Evolutionary conservation across 2,797 vertebrate species (phyloP).

Genomic region (Eidolon dupreanum): DNA sequence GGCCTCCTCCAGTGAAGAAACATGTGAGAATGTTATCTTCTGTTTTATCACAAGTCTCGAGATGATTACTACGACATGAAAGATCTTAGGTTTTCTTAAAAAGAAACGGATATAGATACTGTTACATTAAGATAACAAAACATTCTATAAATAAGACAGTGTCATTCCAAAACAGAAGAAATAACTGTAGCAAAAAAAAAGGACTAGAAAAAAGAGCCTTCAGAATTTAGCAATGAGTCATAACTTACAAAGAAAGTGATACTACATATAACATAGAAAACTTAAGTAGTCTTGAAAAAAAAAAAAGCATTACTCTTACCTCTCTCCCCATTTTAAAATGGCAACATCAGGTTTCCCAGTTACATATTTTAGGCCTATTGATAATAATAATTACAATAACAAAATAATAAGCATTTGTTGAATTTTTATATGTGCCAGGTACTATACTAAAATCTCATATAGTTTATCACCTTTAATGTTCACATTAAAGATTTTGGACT

Average conservation of each 20-base stretch:
- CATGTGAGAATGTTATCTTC: background rate
- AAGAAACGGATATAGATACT: background rate
- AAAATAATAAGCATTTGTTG: background rate
- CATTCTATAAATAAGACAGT: background rate
- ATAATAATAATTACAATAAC: background rate
- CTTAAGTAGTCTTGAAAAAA: background rate
- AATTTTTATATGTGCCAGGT: background rate
- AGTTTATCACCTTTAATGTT: background rate
- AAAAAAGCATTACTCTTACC: background rate
- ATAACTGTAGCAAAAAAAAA: background rate
- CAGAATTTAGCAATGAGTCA: slow-evolving; percentile 7
- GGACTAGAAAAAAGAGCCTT: background rate
- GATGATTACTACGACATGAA: background rate
- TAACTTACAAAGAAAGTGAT: background rate
- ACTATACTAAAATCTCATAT: background rate
- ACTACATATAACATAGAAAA: background rate
- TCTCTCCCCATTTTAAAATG: background rate
- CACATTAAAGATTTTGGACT: background rate
- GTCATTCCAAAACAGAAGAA: background rate
- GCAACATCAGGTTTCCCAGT: background rate
- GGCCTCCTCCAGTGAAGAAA: background rate
- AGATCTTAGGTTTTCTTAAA: background rate
- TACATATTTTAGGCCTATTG: background rate
- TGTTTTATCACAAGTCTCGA: background rate
- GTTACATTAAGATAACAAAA: background rate